These are phyloP conservation scores for Nothoprocta perdicaria DNA, from an alignment of 2,113 vertebrate genomes.

Conservation along the genomic window DNA sequence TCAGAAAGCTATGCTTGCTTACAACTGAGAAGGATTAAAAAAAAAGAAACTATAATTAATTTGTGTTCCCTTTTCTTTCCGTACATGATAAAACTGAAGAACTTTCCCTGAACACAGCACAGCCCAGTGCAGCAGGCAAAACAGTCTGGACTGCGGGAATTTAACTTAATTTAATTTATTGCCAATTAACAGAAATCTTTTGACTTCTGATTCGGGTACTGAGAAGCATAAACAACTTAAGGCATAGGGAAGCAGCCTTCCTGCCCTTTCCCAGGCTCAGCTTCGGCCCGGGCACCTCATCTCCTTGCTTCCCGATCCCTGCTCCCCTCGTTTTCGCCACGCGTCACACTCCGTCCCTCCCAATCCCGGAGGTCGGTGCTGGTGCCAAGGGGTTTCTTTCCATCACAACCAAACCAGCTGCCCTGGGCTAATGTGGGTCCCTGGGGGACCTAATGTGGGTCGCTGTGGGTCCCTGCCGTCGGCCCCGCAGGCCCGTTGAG, in stretches of 20 bases:
- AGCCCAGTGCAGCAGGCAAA: not conserved
- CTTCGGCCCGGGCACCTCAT: not conserved
- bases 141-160: not conserved
- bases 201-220: not conserved
- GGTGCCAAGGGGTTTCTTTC: not conserved
- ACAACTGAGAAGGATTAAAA: conserved; percentile 1
- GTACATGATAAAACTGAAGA: not conserved
- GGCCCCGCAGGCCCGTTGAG: too few species aligned
- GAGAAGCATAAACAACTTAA: not conserved
- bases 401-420: too few species aligned
- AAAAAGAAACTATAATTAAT: conserved; percentile 28
- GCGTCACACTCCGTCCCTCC: too few species aligned
- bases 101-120: not conserved
- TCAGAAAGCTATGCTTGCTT: not conserved
- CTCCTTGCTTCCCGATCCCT: not conserved
- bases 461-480: too few species aligned
- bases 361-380: too few species aligned
- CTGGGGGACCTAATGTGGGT: too few species aligned
- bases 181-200: not conserved
- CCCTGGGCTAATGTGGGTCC: too few species aligned
- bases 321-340: not conserved
- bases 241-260: too few species aligned
- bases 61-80: not conserved
- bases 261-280: not conserved
- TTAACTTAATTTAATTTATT: not conserved